Conservation (phyloP, 2,888 invertebrate species). For the Aspidiotus rigidus region DNA sequence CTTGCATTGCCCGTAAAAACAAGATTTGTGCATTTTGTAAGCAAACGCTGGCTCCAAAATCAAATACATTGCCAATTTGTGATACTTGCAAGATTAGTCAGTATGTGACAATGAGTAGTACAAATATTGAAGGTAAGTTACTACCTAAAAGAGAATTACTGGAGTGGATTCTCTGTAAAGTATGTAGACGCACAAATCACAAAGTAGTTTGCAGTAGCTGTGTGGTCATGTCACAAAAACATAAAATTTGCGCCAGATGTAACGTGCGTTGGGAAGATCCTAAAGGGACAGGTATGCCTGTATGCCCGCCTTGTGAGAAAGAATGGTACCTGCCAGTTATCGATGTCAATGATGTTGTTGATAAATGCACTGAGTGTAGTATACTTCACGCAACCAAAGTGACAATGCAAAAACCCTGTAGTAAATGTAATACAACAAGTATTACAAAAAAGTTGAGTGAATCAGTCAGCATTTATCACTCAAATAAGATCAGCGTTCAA, state of each 20-base stretch:
- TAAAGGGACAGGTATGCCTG: not conserved
- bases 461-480: too few relatives aligned
- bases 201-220: not conserved
- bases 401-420: not conserved
- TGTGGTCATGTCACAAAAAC: not conserved
- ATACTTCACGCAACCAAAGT: not conserved
- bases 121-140: too few relatives aligned
- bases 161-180: not conserved
- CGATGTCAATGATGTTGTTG: not conserved
- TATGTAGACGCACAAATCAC: not conserved
- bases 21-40: too few relatives aligned
- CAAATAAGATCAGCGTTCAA: too few relatives aligned
- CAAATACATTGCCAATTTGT: too few relatives aligned
- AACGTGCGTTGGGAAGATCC: not conserved
- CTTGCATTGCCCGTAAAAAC: too few relatives aligned
- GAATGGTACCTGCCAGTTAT: not conserved
- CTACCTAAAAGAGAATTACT: too few relatives aligned
- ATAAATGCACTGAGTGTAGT: not conserved
- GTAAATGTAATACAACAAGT: too few relatives aligned
- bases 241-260: not conserved
- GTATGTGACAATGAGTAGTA: too few relatives aligned
- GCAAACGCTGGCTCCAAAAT: too few relatives aligned
- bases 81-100: too few relatives aligned
- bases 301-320: not conserved
- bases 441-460: too few relatives aligned